Percentiles rank a stretch among this genome's conserved stretches.
These are phyloP conservation scores for Scaptodrosophila lebanonensis DNA, from an alignment of 1,140 invertebrate species.

Conservation along the genomic window DNA sequence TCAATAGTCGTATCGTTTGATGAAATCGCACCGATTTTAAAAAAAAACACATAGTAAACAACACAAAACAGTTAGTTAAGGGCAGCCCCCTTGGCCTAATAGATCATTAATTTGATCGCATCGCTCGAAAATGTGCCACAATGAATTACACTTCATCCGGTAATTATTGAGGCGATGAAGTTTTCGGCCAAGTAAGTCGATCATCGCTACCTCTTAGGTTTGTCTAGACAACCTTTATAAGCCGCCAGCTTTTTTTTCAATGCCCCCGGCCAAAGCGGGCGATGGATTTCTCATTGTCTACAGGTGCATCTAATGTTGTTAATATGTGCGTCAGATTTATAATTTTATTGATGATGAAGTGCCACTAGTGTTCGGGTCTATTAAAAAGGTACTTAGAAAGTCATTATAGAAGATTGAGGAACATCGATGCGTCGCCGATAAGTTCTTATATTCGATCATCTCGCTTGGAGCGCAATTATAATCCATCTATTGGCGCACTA, in stretches of 20 bases:
- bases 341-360: constrained; percentile 46
- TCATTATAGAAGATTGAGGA: constrained; percentile 16
- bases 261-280: constrained; percentile 35
- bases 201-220: no score
- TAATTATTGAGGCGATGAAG: constrained; percentile 54
- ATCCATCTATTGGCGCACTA: no score
- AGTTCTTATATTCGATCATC: no score
- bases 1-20: constrained; percentile 44
- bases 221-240: no score
- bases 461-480: no score
- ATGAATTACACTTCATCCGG: constrained; percentile 68
- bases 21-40: constrained; percentile 34
- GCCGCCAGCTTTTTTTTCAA: constrained; percentile 48
- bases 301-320: constrained; percentile 48
- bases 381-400: constrained; percentile 12
- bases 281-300: constrained; percentile 26
- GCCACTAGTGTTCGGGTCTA: constrained; percentile 8
- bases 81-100: constrained; percentile 28
- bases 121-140: constrained; percentile 61
- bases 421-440: no score
- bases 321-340: constrained; percentile 56
- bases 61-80: constrained; percentile 30
- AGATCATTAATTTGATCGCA: constrained; percentile 66
- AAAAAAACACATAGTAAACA: constrained; percentile 2
- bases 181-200: no score